Conservation (phyloP, 2,797 vertebrate species). For the Synaphobranchus kaupii region DNA sequence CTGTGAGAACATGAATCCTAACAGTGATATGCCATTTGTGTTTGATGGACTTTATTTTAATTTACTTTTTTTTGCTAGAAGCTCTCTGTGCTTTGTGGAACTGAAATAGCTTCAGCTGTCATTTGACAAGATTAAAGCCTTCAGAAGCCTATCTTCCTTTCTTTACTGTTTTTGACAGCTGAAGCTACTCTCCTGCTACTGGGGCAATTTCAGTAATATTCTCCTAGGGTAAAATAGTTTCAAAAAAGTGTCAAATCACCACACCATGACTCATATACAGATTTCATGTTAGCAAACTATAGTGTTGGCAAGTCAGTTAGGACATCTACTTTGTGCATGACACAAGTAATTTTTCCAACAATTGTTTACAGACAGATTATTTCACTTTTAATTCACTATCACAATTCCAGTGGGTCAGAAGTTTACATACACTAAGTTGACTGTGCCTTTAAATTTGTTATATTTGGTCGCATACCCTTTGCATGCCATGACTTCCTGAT, state of each 20-base stretch:
- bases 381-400: too few species aligned
- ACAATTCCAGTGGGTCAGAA: too few species aligned
- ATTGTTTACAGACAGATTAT: too few species aligned
- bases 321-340: too few species aligned
- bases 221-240: not conserved
- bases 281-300: too few species aligned
- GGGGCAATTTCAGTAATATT: constrained; percentile 17
- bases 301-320: too few species aligned
- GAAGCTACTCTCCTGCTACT: constrained; percentile 19
- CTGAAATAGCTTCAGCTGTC: constrained; percentile 27
- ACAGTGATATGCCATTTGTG: constrained; percentile 16
- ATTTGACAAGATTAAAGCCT: constrained; percentile 24
- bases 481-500: too few species aligned
- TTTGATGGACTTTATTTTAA: constrained; percentile 25
- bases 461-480: too few species aligned
- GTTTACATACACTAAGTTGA: too few species aligned
- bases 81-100: constrained; percentile 17
- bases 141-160: constrained; percentile 19
- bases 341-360: too few species aligned
- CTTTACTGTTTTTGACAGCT: constrained; percentile 23
- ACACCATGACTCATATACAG: not conserved
- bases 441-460: too few species aligned
- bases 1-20: not conserved
- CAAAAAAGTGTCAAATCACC: not conserved
- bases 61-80: constrained; percentile 20